Conservation (phyloP, 2,113 vertebrate species). For the Xiphias gladius region DNA sequence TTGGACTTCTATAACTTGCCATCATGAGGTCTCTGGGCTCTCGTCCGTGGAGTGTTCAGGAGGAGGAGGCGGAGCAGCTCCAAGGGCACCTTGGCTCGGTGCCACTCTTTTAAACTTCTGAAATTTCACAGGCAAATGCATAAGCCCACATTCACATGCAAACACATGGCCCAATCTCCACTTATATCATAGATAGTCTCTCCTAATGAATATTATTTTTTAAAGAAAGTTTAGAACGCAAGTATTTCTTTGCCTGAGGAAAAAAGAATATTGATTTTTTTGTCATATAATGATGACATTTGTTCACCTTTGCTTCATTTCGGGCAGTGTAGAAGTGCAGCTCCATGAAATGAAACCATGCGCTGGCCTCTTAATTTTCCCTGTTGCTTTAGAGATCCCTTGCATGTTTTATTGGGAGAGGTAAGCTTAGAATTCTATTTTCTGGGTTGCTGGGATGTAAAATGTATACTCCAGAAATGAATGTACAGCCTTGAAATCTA, state of each 20-base stretch:
- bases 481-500: slow-evolving; percentile 15
- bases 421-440: slow-evolving; percentile 26
- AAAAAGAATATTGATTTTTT: slow-evolving; percentile 56
- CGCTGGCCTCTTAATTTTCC: slow-evolving; percentile 22
- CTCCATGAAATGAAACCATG: slow-evolving; percentile 21
- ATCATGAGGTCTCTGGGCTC: slow-evolving; percentile 58
- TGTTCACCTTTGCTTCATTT: slow-evolving; percentile 58
- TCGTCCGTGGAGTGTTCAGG: slow-evolving; percentile 55
- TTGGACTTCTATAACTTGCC: slow-evolving; percentile 42
- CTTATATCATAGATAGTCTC: slow-evolving; percentile 40
- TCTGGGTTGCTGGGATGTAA: slow-evolving; percentile 17
- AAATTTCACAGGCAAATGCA: slow-evolving; percentile 31
- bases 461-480: slow-evolving; percentile 20
- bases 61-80: slow-evolving; percentile 57
- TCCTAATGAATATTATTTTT: slow-evolving; percentile 63
- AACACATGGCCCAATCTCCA: slow-evolving; percentile 42
- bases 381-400: neutral
- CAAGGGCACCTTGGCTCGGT: slow-evolving; percentile 64
- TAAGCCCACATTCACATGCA: slow-evolving; percentile 25
- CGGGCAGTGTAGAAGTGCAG: slow-evolving; percentile 11
- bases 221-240: slow-evolving; percentile 51
- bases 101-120: slow-evolving; percentile 62
- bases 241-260: slow-evolving; percentile 52
- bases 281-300: slow-evolving; percentile 58
- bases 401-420: slow-evolving; percentile 16